Conservation (phyloP, 2,888 invertebrate species). For the Sinodicranocentrus sp. region DNA sequence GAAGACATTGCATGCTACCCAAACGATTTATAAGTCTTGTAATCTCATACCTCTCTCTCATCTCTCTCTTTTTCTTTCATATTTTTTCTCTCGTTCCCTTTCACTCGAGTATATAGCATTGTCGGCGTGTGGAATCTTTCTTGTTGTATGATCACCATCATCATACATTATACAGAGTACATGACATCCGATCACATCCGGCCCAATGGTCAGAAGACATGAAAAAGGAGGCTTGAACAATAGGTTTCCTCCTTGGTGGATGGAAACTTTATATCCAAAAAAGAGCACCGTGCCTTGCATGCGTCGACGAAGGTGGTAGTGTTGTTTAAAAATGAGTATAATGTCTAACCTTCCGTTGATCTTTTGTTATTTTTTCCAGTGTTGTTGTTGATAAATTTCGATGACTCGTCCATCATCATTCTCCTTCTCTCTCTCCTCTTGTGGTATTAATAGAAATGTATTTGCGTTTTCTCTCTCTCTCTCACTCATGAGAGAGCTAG, state of each 20-base stretch:
- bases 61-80: constrained; percentile 4
- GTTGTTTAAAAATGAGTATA: constrained; percentile 45
- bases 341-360: constrained; percentile 59
- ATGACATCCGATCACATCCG: constrained; percentile 69
- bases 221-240: constrained; percentile 64
- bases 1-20: constrained; percentile 63
- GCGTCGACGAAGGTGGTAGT: constrained; percentile 9
- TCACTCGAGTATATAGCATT: constrained; percentile 56
- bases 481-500: no score
- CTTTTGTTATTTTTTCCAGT: constrained; percentile 38
- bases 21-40: constrained; percentile 62
- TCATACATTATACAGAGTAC: constrained; percentile 56
- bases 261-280: not conserved
- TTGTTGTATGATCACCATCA: constrained; percentile 55
- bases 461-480: no score
- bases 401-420: constrained; percentile 37
- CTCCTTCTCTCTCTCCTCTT: not conserved
- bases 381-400: constrained; percentile 45
- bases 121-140: constrained; percentile 63
- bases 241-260: constrained; percentile 29
- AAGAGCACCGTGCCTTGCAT: not conserved
- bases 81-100: constrained; percentile 25
- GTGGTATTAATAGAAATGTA: constrained; percentile 19
- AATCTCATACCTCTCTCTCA: constrained; percentile 54
- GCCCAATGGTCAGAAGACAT: constrained; percentile 69